A percentile compares a stretch with the other conserved stretches of the same genome.
phyloP scores from a whole-genome alignment of 1,140 invertebrate species.

The Zaprionus ghesquierei region DNA sequence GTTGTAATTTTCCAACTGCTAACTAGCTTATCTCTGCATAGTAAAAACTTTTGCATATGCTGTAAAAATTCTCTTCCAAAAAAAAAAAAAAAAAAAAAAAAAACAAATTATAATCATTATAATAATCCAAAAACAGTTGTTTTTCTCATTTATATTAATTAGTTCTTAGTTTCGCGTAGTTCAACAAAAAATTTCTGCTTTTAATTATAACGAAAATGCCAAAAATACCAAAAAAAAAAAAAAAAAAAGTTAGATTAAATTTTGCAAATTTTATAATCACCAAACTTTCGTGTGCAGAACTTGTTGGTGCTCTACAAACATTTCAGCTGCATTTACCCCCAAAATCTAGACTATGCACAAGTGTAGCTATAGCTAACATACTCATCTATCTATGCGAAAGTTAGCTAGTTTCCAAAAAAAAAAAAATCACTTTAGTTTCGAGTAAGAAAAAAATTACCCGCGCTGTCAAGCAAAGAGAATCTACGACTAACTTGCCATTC shows the following conservation, averaged over 20 bases:
- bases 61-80: too few relatives aligned
- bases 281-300: background rate
- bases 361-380: background rate
- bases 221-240: too few relatives aligned
- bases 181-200: background rate
- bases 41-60: too few relatives aligned
- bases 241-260: background rate
- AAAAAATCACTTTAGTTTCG: too few relatives aligned
- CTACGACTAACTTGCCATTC: background rate
- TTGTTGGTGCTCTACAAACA: background rate
- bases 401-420: background rate
- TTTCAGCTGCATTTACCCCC: background rate
- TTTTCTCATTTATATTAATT: background rate
- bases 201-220: background rate
- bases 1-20: too few relatives aligned
- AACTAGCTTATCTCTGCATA: too few relatives aligned
- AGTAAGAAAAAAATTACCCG: background rate
- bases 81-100: too few relatives aligned
- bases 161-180: background rate
- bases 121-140: background rate
- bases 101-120: background rate
- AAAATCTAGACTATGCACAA: background rate
- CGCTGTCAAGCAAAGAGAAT: background rate
- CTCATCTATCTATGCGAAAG: background rate
- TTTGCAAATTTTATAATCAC: background rate